phyloP scores from a whole-genome alignment of 2,797 vertebrate species.

The Microchirus variegatus region DNA sequence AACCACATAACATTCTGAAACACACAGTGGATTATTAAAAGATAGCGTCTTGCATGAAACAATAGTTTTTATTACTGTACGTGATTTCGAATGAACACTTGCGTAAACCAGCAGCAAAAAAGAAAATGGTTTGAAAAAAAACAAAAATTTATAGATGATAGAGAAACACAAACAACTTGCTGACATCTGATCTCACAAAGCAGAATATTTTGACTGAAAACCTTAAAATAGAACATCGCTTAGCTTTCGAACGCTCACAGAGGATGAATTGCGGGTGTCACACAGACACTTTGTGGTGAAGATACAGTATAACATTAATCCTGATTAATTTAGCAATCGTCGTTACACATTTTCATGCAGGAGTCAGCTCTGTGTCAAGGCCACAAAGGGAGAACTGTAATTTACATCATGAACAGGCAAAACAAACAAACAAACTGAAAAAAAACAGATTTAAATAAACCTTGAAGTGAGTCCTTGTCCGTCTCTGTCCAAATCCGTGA shows the following conservation, averaged over 20 bases:
- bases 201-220: neutral
- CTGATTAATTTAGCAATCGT: slow-evolving; percentile 60
- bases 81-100: too few species aligned
- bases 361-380: slow-evolving; percentile 60
- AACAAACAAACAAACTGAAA: slow-evolving; percentile 61
- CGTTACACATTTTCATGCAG: slow-evolving; percentile 39
- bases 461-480: slow-evolving; percentile 79
- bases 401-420: slow-evolving; percentile 77
- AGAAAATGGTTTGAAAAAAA: too few species aligned
- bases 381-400: slow-evolving; percentile 71
- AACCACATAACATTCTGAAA: too few species aligned
- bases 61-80: too few species aligned
- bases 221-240: neutral
- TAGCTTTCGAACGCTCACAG: neutral
- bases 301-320: slow-evolving; percentile 47
- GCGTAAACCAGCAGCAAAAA: too few species aligned
- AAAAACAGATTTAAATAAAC: slow-evolving; percentile 71
- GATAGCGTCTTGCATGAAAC: too few species aligned
- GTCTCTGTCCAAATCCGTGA: slow-evolving; percentile 81
- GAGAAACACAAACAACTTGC: too few species aligned
- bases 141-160: too few species aligned
- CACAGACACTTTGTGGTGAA: slow-evolving; percentile 27
- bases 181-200: too few species aligned
- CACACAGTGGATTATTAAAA: too few species aligned
- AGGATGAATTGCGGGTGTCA: neutral